These are phyloP conservation scores for Anser cygnoides DNA, from an alignment of 2,113 vertebrate genomes.

Conservation along the genomic window DNA sequence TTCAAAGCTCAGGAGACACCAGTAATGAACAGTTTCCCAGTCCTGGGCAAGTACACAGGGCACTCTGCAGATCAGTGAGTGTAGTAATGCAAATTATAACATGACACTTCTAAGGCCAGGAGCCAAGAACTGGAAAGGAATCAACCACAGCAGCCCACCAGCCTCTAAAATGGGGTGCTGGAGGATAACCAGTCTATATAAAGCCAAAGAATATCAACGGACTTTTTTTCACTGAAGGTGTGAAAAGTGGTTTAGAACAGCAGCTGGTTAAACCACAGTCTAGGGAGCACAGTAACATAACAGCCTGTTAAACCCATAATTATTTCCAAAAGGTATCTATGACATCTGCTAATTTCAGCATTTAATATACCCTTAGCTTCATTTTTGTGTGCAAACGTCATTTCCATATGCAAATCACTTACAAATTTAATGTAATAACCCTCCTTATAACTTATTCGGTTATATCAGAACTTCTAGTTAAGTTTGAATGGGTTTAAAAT, in stretches of 20 bases:
- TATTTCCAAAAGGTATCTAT: background rate
- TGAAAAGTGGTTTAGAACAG: background rate
- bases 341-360: background rate
- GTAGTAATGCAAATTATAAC: background rate
- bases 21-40: background rate
- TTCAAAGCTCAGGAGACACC: background rate
- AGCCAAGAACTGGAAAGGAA: background rate
- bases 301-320: background rate
- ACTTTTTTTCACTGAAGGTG: background rate
- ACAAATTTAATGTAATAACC: background rate
- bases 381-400: background rate
- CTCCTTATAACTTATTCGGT: background rate
- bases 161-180: background rate
- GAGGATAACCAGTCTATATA: background rate
- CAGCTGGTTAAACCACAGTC: background rate
- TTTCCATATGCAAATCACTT: background rate
- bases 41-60: background rate
- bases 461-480: background rate
- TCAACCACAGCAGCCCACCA: background rate
- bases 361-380: background rate
- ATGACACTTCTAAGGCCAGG: accelerated
- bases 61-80: background rate
- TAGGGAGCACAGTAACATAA: background rate
- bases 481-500: background rate
- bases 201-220: background rate